A percentile compares a stretch with the other conserved stretches of the same genome.
Conservation (phyloP, 2,797 vertebrate species). For the Sebastes glaucus region DNA sequence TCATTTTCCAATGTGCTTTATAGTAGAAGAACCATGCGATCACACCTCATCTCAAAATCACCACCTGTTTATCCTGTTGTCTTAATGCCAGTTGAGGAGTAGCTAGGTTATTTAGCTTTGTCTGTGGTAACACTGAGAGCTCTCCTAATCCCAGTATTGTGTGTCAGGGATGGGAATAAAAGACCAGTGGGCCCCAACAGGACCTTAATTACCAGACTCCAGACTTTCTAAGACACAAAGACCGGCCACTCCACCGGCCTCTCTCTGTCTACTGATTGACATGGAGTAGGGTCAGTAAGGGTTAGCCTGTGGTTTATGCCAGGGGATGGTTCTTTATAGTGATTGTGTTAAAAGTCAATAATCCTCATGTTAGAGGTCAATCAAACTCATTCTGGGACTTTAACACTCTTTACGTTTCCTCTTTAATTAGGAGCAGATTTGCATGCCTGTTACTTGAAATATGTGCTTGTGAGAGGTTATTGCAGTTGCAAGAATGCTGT, state of each 20-base stretch:
- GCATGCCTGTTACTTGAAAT: slow-evolving; percentile 17
- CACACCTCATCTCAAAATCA: neutral
- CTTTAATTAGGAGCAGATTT: slow-evolving; percentile 38
- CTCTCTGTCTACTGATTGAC: slow-evolving; percentile 59
- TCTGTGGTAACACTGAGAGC: slow-evolving; percentile 51
- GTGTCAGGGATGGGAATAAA: slow-evolving; percentile 55
- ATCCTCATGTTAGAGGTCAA: slow-evolving; percentile 52
- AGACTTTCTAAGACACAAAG: slow-evolving; percentile 68
- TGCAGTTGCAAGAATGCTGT: neutral
- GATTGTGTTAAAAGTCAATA: slow-evolving; percentile 57
- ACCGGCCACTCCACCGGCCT: slow-evolving; percentile 47
- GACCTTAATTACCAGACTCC: slow-evolving; percentile 75
- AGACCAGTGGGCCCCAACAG: slow-evolving; percentile 54
- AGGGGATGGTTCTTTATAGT: slow-evolving; percentile 27
- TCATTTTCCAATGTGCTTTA: neutral
- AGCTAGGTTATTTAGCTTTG: slow-evolving; percentile 54
- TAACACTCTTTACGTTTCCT: slow-evolving; percentile 13
- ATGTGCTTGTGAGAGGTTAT: neutral
- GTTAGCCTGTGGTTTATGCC: slow-evolving; percentile 37
- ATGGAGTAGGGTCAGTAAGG: slow-evolving; percentile 40
- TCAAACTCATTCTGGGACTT: slow-evolving; percentile 31
- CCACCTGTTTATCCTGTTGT: slow-evolving; percentile 9
- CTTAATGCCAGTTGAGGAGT: slow-evolving; percentile 5
- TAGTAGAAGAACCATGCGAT: neutral
- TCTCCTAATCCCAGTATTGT: slow-evolving; percentile 73